Conservation (phyloP, 1,140 invertebrate species). For the Rhysida immarginata region DNA sequence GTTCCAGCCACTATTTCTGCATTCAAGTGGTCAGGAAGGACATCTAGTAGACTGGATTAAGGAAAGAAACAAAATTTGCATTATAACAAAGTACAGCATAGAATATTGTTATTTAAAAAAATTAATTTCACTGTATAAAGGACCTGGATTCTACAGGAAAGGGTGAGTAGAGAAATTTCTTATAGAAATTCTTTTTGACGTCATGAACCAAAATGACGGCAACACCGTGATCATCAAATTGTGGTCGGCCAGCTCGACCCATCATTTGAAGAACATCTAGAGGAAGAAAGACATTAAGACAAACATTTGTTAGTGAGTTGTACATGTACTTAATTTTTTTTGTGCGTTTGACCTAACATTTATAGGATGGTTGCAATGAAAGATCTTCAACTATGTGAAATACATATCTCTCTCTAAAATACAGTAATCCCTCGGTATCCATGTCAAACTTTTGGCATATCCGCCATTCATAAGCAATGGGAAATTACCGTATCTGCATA, state of each 20-base stretch:
- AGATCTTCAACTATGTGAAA: too few species aligned
- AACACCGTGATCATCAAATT: slow-evolving; percentile 87
- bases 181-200: slow-evolving; percentile 97
- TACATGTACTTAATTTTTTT: too few species aligned
- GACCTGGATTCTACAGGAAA: slow-evolving; percentile 91
- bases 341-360: too few species aligned
- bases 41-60: slow-evolving; percentile 29
- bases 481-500: too few species aligned
- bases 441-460: too few species aligned
- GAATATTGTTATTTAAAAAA: background rate
- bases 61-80: background rate
- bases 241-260: slow-evolving; percentile 89
- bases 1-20: slow-evolving; percentile 93
- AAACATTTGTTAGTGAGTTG: slow-evolving; percentile 4
- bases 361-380: too few species aligned
- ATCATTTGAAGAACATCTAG: slow-evolving; percentile 90
- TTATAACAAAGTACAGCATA: background rate
- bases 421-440: too few species aligned
- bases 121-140: too few species aligned
- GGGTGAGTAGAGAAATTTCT: slow-evolving; percentile 96
- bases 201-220: slow-evolving; percentile 97
- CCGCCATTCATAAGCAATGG: too few species aligned
- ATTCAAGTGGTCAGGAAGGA: slow-evolving; percentile 92
- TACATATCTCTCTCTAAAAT: background rate
- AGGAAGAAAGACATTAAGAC: slow-evolving; percentile 8